A percentile compares a stretch with the other conserved stretches of the same genome.
Evolutionary conservation across 1,140 invertebrate species (phyloP).

Genomic region (Drosophila bocqueti): DNA sequence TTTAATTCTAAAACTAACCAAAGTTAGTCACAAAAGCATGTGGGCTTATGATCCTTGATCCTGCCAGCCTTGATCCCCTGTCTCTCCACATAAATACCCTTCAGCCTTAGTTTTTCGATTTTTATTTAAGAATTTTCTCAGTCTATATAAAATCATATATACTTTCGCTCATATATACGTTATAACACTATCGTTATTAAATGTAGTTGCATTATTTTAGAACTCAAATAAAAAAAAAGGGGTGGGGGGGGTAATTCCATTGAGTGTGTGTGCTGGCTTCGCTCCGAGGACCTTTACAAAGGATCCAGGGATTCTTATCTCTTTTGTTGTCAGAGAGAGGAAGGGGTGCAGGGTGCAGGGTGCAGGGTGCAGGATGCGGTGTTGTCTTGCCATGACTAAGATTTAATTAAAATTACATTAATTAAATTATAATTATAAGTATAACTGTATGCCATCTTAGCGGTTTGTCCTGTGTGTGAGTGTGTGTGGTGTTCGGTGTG

Average conservation of each 20-base stretch:
- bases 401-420: conserved; percentile 68
- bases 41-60: background rate
- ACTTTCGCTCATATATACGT: conserved; percentile 59
- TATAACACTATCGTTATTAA: conserved; percentile 67
- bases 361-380: background rate
- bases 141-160: conserved; percentile 75
- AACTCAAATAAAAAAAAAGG: conserved; percentile 56
- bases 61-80: background rate
- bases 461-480: conserved; percentile 57
- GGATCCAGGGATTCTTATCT: background rate
- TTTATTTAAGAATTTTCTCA: conserved; percentile 76
- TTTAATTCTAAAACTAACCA: background rate
- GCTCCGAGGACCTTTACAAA: background rate
- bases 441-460: conserved; percentile 68
- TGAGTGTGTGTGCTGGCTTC: conserved; percentile 7
- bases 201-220: conserved; percentile 59
- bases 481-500: conserved; percentile 3
- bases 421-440: conserved; percentile 67
- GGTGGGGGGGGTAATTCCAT: conserved; percentile 1
- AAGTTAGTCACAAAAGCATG: background rate
- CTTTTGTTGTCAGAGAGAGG: background rate
- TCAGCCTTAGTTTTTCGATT: conserved; percentile 53
- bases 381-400: conserved; percentile 58
- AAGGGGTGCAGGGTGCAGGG: conserved; percentile 1
- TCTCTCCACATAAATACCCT: background rate